Evolutionary conservation across 2,797 vertebrate species (phyloP), one percentile per base, ranked within the genome.

Genomic region (Clarias platycephalus): DNA sequence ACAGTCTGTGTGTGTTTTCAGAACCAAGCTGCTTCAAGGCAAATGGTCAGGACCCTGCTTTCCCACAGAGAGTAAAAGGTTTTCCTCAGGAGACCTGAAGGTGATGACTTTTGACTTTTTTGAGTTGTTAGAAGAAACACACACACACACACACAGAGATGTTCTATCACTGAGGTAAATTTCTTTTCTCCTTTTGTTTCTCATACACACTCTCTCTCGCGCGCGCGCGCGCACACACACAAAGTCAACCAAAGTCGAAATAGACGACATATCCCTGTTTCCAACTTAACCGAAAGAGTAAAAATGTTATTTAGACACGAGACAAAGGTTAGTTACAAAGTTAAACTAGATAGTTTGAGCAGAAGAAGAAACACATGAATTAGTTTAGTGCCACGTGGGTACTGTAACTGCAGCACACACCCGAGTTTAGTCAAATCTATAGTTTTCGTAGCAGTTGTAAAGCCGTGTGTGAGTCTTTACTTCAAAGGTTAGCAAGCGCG

Each of bases 1-100:
- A 31, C 40, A 26, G 26, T 66, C 26, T 66, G 57, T 44, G 57
- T 22, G 72, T 18, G 57, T 72, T 5, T 60, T 37, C 9, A 83
- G 49, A 18, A 60, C 58, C 82, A 74, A 77, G 82, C 74, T 58
- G 63, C 53, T 77, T 57, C 49, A 78, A 57, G 13, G 24, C n/a
- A 31, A 83, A 66, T 64, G 37, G 40, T 20, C 49, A 44, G 3
- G 53, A 84, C 83, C 83, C 55, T 24, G 44, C 28, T 58, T 34
- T 76, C 34, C 8, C 18, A 58, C 53, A 58, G 58, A 20, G 74
- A 58, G 6, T 5, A 1, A 44, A 24, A 71, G 37, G 22, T 57
- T 75, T 55, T 75, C 24, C 72, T 12, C n/a, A 55, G 34, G 8
- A 76, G 74, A 76, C 20, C 15, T 58, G 18, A 58, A 58, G 71